Evolutionary conservation across 2,888 invertebrate genomes (phyloP), one percentile per base, ranked within the genome.

Genomic region (Drosophila kambysellisi): DNA sequence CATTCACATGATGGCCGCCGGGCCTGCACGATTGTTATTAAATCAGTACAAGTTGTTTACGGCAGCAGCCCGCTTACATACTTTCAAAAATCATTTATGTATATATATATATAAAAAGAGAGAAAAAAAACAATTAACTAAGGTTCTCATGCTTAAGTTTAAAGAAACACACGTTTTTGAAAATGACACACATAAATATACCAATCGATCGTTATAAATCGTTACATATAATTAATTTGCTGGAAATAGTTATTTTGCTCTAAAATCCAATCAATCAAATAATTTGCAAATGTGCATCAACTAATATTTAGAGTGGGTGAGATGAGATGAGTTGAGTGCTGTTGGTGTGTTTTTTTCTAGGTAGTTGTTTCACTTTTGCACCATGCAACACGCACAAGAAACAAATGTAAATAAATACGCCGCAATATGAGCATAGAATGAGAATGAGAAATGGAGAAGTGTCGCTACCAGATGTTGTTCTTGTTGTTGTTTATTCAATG

Each of bases 391-490:
- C 64, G 57, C 59, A 63, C 64, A 25, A 25, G 8, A 46, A 46
- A 57, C 65, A 77, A 81, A 85, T 88, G 83, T 81, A 79, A 84
- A 84, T 84, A 89, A 84, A 89, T 85, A 89, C 88, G 85, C 90
- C 75, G 74, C 90, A 89, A 90, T 88, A 85, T 85, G 85, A 85
- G 89, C 89, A 90, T 88, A 88, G 88, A 85, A 84, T 82, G 67
- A 79, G 61, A 65, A 63, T 70, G 65, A 75, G 60, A 54, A 80
- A 60, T 68, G 66, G 68, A 69, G 63, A 79, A 70, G 63, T 68
- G 64, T 61, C 61, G 71, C 74, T 56, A 70, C 78, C 65, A 64
- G 66, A 39, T 54, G 25, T 53, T 54, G 53, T 66, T 65, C 37
- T 30, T 56, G 11, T 6, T 39, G 25, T 25, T 17, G 9, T 37